Percentiles rank a stretch among this genome's conserved stretches.
Conservation (phyloP, 1,140 invertebrate species). For the Lepidostoma basale region DNA sequence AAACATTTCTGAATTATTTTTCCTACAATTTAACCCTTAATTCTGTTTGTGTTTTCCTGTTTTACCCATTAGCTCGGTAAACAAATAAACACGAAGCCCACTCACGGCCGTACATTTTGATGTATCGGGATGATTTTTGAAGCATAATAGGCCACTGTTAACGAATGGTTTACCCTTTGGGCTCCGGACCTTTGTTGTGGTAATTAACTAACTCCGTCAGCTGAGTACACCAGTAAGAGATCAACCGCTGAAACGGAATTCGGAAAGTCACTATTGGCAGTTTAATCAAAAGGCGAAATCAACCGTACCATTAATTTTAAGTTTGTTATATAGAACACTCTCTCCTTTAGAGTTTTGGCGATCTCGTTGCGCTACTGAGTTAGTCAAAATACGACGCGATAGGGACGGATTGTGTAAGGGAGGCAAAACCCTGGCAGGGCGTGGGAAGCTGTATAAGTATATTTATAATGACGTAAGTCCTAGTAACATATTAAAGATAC, state of each 20-base stretch:
- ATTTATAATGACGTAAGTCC: too few relatives aligned
- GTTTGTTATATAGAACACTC: not conserved
- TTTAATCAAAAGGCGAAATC: not conserved
- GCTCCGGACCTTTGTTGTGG: conserved; percentile 44
- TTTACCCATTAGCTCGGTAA: not conserved
- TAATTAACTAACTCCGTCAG: conserved; percentile 43
- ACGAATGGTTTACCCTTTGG: conserved; percentile 39
- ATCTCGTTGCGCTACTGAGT: not conserved
- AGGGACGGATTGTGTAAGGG: not conserved
- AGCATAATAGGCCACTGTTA: conserved; percentile 37
- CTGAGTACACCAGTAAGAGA: conserved; percentile 28
- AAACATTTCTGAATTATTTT: too few relatives aligned
- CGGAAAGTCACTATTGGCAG: not conserved
- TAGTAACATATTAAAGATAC: too few relatives aligned
- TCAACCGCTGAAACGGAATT: not conserved
- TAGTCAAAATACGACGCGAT: not conserved
- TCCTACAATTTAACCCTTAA: not conserved
- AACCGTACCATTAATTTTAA: not conserved
- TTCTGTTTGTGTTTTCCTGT: not conserved
- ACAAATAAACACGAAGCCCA: not conserved
- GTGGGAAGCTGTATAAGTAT: too few relatives aligned
- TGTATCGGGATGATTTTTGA: conserved; percentile 41
- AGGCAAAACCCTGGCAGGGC: too few relatives aligned
- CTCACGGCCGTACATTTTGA: conserved; percentile 11
- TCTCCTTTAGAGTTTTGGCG: not conserved